Evolutionary conservation across 2,797 vertebrate species (phyloP), one percentile per base, ranked within the genome.

Genomic region (Leptoclinus maculatus): DNA sequence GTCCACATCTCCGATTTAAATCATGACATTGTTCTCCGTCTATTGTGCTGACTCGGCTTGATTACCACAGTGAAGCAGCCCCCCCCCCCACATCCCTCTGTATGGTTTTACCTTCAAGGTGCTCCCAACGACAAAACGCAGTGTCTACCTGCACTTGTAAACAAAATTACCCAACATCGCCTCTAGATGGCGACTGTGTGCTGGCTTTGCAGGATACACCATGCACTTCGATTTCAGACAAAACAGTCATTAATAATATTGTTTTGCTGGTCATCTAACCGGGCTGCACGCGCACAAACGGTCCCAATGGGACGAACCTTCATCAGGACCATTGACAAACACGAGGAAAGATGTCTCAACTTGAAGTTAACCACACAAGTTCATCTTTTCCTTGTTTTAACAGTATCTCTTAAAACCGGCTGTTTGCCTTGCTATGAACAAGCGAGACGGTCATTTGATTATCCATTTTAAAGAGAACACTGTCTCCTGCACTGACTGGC

Each of bases 331-430:
- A 81, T 27, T 89, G 88, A 88, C 80, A 88, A 92, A 85, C 83
- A 80, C 2, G 71, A 49, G 62, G 65, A 90, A 89, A 91, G 59
- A 65, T 62, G 88, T 82, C 71, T 81, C 87, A 93, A 93, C 92
- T 91, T 93, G 80, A 88, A 95, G 91, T 95, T 94, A 91, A 91
- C 83, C 83, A 82, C 86, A 95, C 85, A 95, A 96, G 88, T 96
- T 95, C 83, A 86, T 93, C 74, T 96, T 96, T 96, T 93, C 91
- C 92, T 94, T 93, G 93, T 96, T 96, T 96, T 95, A 88, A 92
- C 92, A 87, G 83, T 95, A 95, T 96, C 92, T 95, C 83, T 41
- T 75, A 75, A 91, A 94, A 93, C 80, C 77, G 83, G 19, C 34
- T 45, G 77, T 93, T 93, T 92, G 80, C 76, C 84, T 38, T 58